Percentiles rank a stretch among this genome's conserved stretches.
These are phyloP conservation scores for Tragulus kanchil DNA, from an alignment of 2,113 vertebrate species.

Conservation along the genomic window DNA sequence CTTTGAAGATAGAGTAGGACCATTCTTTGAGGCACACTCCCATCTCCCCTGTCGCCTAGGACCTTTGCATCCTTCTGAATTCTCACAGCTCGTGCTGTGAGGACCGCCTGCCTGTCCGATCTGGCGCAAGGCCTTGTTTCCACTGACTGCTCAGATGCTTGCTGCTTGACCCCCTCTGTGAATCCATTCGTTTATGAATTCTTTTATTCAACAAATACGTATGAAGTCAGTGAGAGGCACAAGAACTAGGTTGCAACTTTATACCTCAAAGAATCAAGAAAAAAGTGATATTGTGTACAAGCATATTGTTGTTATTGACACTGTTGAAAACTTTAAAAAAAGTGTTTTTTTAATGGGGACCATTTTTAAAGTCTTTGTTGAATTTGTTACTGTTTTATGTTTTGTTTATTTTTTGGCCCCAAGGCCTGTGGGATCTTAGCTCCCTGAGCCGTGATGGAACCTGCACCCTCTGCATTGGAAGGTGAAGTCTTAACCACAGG, in stretches of 20 bases:
- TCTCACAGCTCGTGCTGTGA: background rate
- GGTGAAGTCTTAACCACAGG: background rate
- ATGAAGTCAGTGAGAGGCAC: background rate
- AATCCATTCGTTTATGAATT: too few species aligned
- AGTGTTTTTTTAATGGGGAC: background rate
- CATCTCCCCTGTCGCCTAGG: background rate
- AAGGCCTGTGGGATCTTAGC: background rate
- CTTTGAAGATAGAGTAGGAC: background rate
- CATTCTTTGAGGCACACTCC: accelerated
- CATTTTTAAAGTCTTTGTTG: background rate
- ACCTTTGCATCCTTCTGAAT: background rate
- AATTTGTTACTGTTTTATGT: background rate
- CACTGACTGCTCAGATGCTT: background rate
- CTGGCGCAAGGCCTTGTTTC: background rate
- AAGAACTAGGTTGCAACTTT: background rate
- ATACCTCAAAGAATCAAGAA: background rate
- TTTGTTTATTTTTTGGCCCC: background rate
- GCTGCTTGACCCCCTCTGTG: accelerated
- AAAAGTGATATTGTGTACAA: background rate
- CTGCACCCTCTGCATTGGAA: background rate
- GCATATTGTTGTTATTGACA: background rate
- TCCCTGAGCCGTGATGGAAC: background rate
- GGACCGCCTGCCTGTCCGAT: background rate
- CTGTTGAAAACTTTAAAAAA: background rate
- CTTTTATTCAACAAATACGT: background rate